These are phyloP conservation scores for Micropoecilia bifurca DNA, from an alignment of 2,797 vertebrate species.

Conservation along the genomic window DNA sequence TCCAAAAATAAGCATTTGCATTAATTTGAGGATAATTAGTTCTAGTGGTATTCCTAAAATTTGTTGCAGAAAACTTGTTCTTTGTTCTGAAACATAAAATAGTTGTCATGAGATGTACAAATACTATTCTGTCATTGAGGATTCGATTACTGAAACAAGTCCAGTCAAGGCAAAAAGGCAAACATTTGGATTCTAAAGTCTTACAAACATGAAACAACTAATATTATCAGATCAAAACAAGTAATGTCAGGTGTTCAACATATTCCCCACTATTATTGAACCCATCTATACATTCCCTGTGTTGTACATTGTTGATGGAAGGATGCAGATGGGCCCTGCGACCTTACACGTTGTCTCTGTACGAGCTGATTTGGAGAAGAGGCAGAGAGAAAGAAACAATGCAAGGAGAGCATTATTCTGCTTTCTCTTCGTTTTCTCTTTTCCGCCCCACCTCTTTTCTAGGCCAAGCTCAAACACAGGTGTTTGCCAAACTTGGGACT, in stretches of 20 bases:
- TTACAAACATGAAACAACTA: not conserved
- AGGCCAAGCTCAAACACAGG: no score
- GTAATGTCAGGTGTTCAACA: not conserved
- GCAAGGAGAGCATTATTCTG: no score
- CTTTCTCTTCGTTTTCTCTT: no score
- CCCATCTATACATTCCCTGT: not conserved
- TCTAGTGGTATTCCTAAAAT: not conserved
- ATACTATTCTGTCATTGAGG: not conserved
- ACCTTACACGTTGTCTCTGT: no score
- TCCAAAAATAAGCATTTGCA: conserved; percentile 10
- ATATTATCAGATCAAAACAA: not conserved
- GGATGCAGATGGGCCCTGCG: no score
- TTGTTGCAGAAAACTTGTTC: not conserved
- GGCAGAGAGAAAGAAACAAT: no score
- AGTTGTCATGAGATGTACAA: not conserved
- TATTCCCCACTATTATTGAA: not conserved
- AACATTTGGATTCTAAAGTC: not conserved
- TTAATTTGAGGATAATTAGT: conserved; percentile 19
- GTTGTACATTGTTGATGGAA: no score
- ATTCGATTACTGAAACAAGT: not conserved
- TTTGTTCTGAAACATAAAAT: not conserved
- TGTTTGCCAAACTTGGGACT: no score
- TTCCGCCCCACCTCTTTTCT: no score
- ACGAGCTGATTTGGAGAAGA: no score
- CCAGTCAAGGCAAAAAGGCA: not conserved